phyloP scores from a whole-genome alignment of 2,797 vertebrate genomes.

The Pelodytes ibericus region DNA sequence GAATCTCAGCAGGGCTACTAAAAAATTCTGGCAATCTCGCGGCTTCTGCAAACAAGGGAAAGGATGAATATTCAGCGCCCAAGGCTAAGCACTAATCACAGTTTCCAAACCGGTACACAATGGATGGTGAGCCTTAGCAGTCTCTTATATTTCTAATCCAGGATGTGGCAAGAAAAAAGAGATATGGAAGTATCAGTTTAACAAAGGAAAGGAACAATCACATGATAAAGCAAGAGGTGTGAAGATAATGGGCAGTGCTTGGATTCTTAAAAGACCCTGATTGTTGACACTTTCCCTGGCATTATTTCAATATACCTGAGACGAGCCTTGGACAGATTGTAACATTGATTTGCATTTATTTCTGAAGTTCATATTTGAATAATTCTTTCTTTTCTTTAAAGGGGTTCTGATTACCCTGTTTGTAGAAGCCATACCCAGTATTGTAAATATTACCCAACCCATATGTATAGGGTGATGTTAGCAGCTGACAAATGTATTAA shows the following conservation, averaged over 20 bases:
- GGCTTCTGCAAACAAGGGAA: constrained; percentile 44
- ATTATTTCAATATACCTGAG: too few species aligned
- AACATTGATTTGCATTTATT: too few species aligned
- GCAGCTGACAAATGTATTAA: constrained; percentile 12
- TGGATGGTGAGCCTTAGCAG: constrained; percentile 41
- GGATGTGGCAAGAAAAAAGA: constrained; percentile 26
- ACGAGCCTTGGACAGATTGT: too few species aligned
- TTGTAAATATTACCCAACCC: background rate
- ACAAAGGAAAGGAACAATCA: constrained; percentile 9
- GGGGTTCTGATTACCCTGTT: background rate
- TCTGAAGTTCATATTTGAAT: too few species aligned
- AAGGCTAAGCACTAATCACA: constrained; percentile 54
- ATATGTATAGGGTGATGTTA: background rate
- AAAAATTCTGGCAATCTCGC: constrained; percentile 47
- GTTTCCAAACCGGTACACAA: constrained; percentile 50
- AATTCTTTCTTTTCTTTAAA: too few species aligned
- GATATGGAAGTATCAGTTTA: constrained; percentile 23
- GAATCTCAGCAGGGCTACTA: constrained; percentile 42
- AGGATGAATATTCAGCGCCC: constrained; percentile 55
- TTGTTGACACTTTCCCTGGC: constrained; percentile 4
- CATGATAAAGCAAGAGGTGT: background rate
- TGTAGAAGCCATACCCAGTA: background rate
- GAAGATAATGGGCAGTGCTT: constrained; percentile 6
- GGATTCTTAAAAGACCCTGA: constrained; percentile 9
- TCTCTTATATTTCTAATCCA: constrained; percentile 39